These are phyloP conservation scores for Synanthedon vespiformis DNA, from an alignment of 2,888 invertebrate genomes.

Conservation along the genomic window DNA sequence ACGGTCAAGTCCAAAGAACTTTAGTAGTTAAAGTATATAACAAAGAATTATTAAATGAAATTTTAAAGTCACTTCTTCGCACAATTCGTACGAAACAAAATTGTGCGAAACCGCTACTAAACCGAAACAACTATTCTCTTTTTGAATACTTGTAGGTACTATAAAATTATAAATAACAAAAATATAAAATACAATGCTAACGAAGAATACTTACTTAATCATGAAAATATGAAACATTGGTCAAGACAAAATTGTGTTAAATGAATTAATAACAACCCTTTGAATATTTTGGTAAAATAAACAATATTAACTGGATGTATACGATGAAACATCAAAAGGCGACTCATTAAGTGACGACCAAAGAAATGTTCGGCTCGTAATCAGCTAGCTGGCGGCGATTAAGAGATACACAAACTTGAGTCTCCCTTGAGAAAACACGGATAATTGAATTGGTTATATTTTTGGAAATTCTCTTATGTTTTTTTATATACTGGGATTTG, in stretches of 20 bases:
- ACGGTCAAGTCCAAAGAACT: too few relatives aligned
- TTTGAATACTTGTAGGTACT: too few relatives aligned
- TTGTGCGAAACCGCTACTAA: too few relatives aligned
- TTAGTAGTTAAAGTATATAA: too few relatives aligned
- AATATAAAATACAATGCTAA: background rate
- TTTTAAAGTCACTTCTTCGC: too few relatives aligned
- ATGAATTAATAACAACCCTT: slow-evolving; percentile 21
- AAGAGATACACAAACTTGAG: slow-evolving; percentile 46
- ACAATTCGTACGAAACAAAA: too few relatives aligned
- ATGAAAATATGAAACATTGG: background rate
- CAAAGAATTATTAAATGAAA: too few relatives aligned
- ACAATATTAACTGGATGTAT: slow-evolving; percentile 23
- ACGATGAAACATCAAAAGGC: slow-evolving; percentile 39
- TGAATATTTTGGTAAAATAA: slow-evolving; percentile 19
- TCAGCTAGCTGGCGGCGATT: slow-evolving; percentile 55
- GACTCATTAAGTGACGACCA: slow-evolving; percentile 46
- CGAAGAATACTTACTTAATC: background rate
- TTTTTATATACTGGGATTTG: too few relatives aligned
- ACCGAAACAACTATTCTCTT: too few relatives aligned
- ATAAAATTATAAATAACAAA: background rate
- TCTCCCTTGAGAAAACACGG: slow-evolving; percentile 39
- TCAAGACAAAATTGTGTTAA: background rate
- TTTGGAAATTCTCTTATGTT: background rate
- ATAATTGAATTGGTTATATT: slow-evolving; percentile 6
- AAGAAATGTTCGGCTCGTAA: slow-evolving; percentile 50